A percentile compares a stretch with the other conserved stretches of the same genome.
These are phyloP conservation scores for Acestrorhynchus altus DNA, from an alignment of 2,797 vertebrate genomes.

Conservation along the genomic window DNA sequence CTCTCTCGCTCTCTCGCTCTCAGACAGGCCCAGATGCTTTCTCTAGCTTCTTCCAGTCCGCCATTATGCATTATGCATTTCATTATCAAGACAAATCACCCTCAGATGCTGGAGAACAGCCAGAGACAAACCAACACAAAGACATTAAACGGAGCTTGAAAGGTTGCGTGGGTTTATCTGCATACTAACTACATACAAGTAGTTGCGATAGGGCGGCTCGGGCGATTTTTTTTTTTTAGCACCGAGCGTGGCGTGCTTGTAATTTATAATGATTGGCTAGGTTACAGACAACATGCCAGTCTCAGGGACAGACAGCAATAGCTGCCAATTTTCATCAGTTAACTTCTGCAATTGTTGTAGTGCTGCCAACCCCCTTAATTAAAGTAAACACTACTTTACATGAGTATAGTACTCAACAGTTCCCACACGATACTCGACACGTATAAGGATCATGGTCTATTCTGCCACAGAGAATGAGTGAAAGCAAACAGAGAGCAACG, in stretches of 20 bases:
- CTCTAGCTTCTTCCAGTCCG: constrained; percentile 35
- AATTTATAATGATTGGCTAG: constrained; percentile 5
- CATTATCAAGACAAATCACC: constrained; percentile 48
- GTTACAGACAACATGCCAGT: background rate
- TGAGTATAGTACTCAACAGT: background rate
- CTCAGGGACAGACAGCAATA: background rate
- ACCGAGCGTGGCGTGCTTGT: background rate
- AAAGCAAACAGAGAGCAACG: background rate
- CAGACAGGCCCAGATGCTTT: constrained; percentile 14
- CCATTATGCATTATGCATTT: constrained; percentile 53
- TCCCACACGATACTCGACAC: background rate
- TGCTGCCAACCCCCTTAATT: constrained; percentile 8
- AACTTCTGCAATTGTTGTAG: background rate
- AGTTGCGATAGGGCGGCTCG: background rate
- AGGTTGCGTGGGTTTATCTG: constrained; percentile 42
- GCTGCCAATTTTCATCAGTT: constrained; percentile 5
- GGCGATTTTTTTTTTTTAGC: background rate
- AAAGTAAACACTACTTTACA: constrained; percentile 10
- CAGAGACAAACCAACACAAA: constrained; percentile 43
- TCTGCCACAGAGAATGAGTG: background rate
- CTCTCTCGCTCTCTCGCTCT: background rate
- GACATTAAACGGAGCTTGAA: constrained; percentile 36
- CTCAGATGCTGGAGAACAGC: constrained; percentile 38
- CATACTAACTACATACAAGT: constrained; percentile 31
- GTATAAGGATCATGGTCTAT: background rate